Percentiles rank a stretch among this genome's conserved stretches.
These are phyloP conservation scores for Paramacrobiotus metropolitanus DNA, from an alignment of 1,140 invertebrate genomes.

Conservation along the genomic window DNA sequence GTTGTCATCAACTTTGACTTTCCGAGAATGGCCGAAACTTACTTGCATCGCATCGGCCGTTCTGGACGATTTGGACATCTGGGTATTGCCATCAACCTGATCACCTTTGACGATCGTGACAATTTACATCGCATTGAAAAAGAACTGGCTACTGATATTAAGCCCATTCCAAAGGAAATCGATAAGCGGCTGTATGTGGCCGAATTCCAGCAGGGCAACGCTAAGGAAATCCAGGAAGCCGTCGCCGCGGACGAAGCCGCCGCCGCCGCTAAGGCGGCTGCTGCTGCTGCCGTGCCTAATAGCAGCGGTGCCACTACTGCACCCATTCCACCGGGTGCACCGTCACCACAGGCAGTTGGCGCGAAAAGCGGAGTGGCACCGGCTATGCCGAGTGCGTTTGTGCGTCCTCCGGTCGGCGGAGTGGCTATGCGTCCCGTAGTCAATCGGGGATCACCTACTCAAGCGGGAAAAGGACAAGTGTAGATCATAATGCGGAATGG, in stretches of 20 bases:
- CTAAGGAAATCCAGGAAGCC: conserved; percentile 23
- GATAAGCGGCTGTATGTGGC: conserved; percentile 88
- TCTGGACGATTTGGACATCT: conserved; percentile 32
- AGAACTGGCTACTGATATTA: conserved; percentile 94
- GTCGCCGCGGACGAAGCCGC: conserved; percentile 22
- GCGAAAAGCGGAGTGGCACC: neutral
- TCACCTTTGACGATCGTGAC: conserved; percentile 86
- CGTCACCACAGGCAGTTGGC: neutral
- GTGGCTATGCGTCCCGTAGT: too few species aligned
- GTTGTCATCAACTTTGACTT: conserved; percentile 43
- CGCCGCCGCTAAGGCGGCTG: neutral
- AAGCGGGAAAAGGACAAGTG: too few species aligned
- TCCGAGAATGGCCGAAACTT: conserved; percentile 32
- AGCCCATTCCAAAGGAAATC: conserved; percentile 94
- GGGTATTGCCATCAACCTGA: conserved; percentile 32
- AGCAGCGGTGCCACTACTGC: conserved; percentile 18
- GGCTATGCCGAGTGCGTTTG: too few species aligned
- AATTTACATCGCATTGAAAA: conserved; percentile 92
- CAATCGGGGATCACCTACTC: too few species aligned
- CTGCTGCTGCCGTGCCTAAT: neutral
- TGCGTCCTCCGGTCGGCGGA: too few species aligned
- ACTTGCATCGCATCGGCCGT: conserved; percentile 31
- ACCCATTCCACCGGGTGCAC: conserved; percentile 31
- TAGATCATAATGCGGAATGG: too few species aligned
- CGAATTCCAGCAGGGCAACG: conserved; percentile 31